A percentile compares a stretch with the other conserved stretches of the same genome.
Evolutionary conservation across 2,888 invertebrate genomes (phyloP).

Genomic region (Polyploca ridens): DNA sequence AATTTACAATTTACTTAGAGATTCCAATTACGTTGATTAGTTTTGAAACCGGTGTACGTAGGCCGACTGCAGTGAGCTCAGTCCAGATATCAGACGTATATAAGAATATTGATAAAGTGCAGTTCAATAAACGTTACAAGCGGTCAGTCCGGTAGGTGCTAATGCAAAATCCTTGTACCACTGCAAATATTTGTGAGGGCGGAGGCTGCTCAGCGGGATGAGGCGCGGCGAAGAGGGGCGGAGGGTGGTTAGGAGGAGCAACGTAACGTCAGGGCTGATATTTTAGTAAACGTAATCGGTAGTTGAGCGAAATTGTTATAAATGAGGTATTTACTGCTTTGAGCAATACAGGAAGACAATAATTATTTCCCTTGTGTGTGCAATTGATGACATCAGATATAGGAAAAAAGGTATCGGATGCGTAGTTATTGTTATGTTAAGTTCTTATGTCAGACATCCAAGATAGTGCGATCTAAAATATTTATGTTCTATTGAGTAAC

Average conservation of each 20-base stretch:
- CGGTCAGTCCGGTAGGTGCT: conserved; percentile 57
- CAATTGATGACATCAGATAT: too few species aligned
- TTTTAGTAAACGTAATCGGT: conserved; percentile 10
- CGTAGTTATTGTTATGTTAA: too few species aligned
- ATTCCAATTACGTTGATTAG: conserved; percentile 38
- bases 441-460: not conserved
- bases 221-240: conserved; percentile 27
- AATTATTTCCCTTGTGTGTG: too few species aligned
- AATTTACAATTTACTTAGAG: conserved; percentile 19
- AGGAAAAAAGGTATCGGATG: too few species aligned
- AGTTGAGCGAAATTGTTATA: conserved; percentile 20
- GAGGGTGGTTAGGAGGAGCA: conserved; percentile 12
- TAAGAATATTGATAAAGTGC: conserved; percentile 39
- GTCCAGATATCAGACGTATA: conserved; percentile 26
- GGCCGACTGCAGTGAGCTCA: conserved; percentile 28
- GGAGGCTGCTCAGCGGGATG: conserved; percentile 40
- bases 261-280: conserved; percentile 34
- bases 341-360: not conserved
- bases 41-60: conserved; percentile 33
- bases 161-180: conserved; percentile 73
- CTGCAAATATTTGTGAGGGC: conserved; percentile 67
- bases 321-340: not conserved
- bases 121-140: conserved; percentile 57
- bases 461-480: conserved; percentile 12
- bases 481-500: conserved; percentile 40